Percentiles rank a stretch among this genome's conserved stretches.
Evolutionary conservation across 2,888 invertebrate species (phyloP).

Genomic region (Aplocera efformata): DNA sequence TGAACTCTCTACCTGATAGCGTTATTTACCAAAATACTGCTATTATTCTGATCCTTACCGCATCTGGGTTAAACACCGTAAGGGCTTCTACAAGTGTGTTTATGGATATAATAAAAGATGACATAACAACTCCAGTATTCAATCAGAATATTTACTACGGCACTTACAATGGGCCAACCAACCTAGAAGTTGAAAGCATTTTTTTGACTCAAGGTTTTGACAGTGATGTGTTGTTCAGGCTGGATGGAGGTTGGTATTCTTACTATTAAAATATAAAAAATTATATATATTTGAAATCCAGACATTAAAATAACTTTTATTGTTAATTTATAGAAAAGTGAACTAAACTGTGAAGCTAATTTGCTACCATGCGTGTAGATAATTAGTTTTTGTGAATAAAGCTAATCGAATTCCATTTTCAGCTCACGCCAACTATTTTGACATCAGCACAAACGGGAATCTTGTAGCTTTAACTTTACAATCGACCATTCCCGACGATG

Average conservation of each 20-base stretch:
- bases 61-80: constrained; percentile 47
- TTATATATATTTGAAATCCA: no score
- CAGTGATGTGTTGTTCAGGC: constrained; percentile 41
- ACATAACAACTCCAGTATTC: constrained; percentile 52
- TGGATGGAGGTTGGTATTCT: constrained; percentile 51
- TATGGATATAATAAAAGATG: constrained; percentile 57
- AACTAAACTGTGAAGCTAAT: no score
- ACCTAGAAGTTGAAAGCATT: constrained; percentile 42
- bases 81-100: constrained; percentile 48
- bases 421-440: constrained; percentile 53
- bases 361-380: no score
- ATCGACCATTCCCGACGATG: constrained; percentile 46
- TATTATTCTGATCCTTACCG: constrained; percentile 49
- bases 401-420: no score
- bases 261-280: not conserved
- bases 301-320: no score
- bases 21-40: constrained; percentile 48
- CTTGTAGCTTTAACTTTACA: constrained; percentile 34
- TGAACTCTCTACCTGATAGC: constrained; percentile 38
- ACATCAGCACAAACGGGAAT: constrained; percentile 31
- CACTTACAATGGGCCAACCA: constrained; percentile 32
- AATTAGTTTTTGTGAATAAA: no score
- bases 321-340: no score
- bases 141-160: constrained; percentile 49
- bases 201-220: constrained; percentile 53